phyloP scores from a whole-genome alignment of 1,140 invertebrate genomes.

The Amphibalanus amphitrite region DNA sequence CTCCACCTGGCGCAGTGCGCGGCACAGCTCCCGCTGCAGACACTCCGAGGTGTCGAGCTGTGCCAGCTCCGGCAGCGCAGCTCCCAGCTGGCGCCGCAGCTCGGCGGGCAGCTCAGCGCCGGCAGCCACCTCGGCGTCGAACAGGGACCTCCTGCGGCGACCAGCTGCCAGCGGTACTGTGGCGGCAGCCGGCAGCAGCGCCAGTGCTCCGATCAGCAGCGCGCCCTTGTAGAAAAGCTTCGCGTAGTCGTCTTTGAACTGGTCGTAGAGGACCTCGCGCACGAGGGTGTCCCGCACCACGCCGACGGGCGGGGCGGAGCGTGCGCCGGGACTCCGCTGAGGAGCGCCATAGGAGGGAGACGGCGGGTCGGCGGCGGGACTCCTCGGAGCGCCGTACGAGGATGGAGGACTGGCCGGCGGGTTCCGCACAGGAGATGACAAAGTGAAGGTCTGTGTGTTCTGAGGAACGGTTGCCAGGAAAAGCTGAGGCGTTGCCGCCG shows the following conservation, averaged over 20 bases:
- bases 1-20: background rate
- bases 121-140: background rate
- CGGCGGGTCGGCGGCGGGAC: background rate
- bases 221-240: slow-evolving; percentile 16
- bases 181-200: slow-evolving; percentile 9
- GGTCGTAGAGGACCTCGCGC: slow-evolving; percentile 6
- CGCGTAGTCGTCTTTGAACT: slow-evolving; percentile 8
- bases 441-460: background rate
- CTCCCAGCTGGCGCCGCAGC: background rate
- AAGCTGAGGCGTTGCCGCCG: background rate
- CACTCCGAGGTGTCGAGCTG: background rate
- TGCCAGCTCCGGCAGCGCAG: background rate
- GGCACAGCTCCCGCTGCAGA: background rate
- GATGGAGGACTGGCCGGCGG: no score
- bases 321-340: background rate
- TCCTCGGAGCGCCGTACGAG: background rate
- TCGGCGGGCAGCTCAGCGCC: background rate
- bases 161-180: slow-evolving; percentile 4
- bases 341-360: no score
- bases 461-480: background rate
- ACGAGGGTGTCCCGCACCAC: background rate
- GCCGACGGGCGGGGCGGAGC: no score
- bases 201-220: slow-evolving; percentile 14
- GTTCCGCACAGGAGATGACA: no score
- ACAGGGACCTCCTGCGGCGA: background rate